Percentiles rank a stretch among this genome's conserved stretches.
These are phyloP conservation scores for Rhodeus uyekii DNA, from an alignment of 2,797 vertebrate species.

Conservation along the genomic window DNA sequence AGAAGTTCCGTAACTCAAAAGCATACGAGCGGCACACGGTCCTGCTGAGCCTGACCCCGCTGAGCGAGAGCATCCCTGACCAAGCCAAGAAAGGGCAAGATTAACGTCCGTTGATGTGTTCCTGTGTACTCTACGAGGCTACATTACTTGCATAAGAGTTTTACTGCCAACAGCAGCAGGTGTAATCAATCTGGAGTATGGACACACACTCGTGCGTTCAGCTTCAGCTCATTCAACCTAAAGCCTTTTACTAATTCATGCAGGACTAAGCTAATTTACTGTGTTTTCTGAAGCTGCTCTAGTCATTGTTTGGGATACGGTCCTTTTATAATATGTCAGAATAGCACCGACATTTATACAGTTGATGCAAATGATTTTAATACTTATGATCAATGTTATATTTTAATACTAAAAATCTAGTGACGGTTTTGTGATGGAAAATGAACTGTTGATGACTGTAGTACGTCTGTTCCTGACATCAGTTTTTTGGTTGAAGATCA, in stretches of 20 bases:
- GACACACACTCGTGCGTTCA: neutral
- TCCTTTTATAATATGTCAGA: neutral
- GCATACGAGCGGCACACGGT: constrained; percentile 84
- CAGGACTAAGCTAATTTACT: neutral
- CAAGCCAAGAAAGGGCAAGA: constrained; percentile 70
- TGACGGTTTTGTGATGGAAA: neutral
- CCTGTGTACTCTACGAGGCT: neutral
- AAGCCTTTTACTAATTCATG: neutral
- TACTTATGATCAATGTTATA: neutral
- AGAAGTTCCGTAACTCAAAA: constrained; percentile 81
- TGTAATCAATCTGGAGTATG: neutral
- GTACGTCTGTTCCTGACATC: neutral
- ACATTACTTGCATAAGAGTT: neutral
- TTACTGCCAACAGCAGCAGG: neutral
- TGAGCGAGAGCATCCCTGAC: constrained; percentile 86
- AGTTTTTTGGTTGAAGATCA: too few species aligned
- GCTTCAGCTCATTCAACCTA: neutral
- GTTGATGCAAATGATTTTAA: neutral
- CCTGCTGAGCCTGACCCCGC: constrained; percentile 83
- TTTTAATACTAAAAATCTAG: neutral
- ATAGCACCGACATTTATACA: neutral
- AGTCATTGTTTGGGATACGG: neutral
- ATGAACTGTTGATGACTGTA: neutral
- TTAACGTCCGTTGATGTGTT: neutral
- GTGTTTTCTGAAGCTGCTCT: neutral